Evolutionary conservation across 2,113 vertebrate genomes (phyloP).

Genomic region (Urocolius indicus): DNA sequence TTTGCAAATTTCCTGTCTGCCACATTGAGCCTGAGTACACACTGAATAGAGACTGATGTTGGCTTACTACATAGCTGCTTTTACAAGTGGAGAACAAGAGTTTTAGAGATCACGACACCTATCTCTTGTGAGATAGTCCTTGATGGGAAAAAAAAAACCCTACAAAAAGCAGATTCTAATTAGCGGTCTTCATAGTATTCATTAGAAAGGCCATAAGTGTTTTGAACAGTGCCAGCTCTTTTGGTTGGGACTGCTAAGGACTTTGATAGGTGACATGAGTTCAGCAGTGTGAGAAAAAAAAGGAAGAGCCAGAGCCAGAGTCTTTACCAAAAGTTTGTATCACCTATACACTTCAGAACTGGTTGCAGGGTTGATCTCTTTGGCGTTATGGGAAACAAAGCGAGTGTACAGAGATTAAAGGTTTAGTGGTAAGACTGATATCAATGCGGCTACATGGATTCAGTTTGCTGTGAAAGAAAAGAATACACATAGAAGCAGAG

Average conservation of each 20-base stretch:
- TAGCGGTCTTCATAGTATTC: neutral
- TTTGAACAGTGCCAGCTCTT: neutral
- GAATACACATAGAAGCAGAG: neutral
- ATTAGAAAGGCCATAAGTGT: neutral
- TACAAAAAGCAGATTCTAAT: neutral
- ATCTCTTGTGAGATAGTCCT: neutral
- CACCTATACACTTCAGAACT: neutral
- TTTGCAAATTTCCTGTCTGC: neutral
- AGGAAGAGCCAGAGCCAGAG: neutral
- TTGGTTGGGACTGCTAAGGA: neutral
- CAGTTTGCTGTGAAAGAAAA: neutral
- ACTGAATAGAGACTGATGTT: neutral
- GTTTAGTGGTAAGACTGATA: neutral
- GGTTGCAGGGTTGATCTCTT: neutral
- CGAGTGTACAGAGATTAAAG: neutral
- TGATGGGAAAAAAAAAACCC: neutral
- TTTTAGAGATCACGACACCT: neutral
- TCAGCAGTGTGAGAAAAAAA: neutral
- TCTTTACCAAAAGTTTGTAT: neutral
- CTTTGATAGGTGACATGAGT: neutral
- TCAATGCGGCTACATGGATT: neutral
- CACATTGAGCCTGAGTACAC: neutral
- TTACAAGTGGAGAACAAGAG: neutral
- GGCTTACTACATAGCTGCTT: neutral
- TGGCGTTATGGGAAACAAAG: neutral